A percentile compares a stretch with the other conserved stretches of the same genome.
Evolutionary conservation across 1,140 invertebrate species (phyloP).

Genomic region (Teleogryllus occipitalis): DNA sequence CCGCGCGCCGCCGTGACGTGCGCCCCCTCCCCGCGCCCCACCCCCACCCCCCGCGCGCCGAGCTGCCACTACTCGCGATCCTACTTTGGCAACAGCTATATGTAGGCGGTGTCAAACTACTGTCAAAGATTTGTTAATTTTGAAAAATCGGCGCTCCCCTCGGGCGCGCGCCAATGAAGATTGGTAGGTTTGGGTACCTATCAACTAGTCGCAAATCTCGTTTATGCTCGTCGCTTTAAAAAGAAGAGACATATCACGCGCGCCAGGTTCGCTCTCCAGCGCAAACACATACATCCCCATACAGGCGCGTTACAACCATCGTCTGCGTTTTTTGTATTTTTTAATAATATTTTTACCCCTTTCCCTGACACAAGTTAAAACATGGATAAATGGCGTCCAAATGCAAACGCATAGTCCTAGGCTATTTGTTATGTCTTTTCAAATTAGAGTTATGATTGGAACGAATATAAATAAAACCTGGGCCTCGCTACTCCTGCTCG

Average conservation of each 20-base stretch:
- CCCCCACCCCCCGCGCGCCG: too few relatives aligned
- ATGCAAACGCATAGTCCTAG: conserved; percentile 3
- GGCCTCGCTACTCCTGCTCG: background rate
- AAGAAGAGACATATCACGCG: background rate
- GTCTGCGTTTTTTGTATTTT: conserved; percentile 1
- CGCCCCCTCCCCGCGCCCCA: background rate
- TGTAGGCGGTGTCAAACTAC: conserved; percentile 14
- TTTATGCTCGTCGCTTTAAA: conserved; percentile 4
- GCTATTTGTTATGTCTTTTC: conserved; percentile 5
- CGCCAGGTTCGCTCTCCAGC: background rate
- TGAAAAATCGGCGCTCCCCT: conserved; percentile 15
- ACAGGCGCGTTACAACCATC: background rate
- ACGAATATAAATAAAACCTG: conserved; percentile 5
- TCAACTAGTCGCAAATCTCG: conserved; percentile 7
- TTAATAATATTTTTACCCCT: conserved; percentile 6
- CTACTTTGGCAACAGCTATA: background rate
- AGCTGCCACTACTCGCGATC: background rate
- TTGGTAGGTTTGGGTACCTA: conserved; percentile 14
- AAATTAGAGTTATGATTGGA: conserved; percentile 1
- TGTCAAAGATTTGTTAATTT: conserved; percentile 19
- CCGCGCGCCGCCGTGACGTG: background rate
- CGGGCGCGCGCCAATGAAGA: conserved; percentile 14
- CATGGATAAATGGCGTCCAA: conserved; percentile 3
- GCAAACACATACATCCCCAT: conserved; percentile 3
- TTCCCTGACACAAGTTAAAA: background rate